Conservation (phyloP, 2,797 vertebrate species). For the Periparus ater region DNA sequence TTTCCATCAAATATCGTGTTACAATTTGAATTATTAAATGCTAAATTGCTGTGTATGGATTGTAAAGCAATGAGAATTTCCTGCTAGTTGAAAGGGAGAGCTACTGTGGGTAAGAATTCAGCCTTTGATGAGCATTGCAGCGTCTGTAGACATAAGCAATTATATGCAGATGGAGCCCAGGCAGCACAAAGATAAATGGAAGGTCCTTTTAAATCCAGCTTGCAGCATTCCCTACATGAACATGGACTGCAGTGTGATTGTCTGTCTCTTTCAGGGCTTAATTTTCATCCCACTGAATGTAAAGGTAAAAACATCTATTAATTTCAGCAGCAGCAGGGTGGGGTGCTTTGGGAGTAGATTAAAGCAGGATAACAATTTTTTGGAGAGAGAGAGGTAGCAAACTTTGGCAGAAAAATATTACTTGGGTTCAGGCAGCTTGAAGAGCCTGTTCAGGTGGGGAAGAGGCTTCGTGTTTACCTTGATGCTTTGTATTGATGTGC, state of each 20-base stretch:
- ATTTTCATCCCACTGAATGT: background rate
- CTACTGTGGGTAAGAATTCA: background rate
- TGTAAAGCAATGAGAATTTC: conserved; percentile 17
- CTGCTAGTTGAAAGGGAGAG: conserved; percentile 22
- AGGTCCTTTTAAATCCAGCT: conserved; percentile 38
- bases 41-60: conserved; percentile 2
- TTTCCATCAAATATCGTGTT: conserved; percentile 33
- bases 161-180: conserved; percentile 48
- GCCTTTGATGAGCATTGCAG: background rate
- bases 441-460: background rate
- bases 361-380: background rate
- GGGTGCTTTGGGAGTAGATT: background rate
- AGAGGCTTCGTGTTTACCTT: background rate
- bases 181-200: conserved; percentile 32
- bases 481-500: background rate
- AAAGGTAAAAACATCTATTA: conserved; percentile 5
- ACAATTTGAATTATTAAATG: conserved; percentile 58
- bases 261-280: background rate
- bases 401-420: background rate
- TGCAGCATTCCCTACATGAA: background rate
- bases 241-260: conserved; percentile 1
- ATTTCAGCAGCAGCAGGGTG: background rate
- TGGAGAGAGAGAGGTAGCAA: background rate
- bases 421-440: background rate
- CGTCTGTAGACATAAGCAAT: background rate